A percentile compares a stretch with the other conserved stretches of the same genome.
phyloP scores from a whole-genome alignment of 2,113 vertebrate genomes.

The Ptilonorhynchus violaceus region DNA sequence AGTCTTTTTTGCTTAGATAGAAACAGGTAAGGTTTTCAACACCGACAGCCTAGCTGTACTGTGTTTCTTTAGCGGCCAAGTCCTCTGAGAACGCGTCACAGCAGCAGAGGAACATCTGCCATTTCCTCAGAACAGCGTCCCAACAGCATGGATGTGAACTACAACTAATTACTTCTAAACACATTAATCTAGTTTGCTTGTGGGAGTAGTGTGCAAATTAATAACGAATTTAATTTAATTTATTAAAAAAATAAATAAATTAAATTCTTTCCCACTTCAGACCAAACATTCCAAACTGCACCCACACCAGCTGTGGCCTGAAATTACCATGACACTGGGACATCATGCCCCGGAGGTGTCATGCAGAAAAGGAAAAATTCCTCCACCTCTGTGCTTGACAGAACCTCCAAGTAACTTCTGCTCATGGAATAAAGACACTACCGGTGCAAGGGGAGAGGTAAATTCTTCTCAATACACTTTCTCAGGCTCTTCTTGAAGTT shows the following conservation, averaged over 20 bases:
- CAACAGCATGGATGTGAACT: rapidly evolving
- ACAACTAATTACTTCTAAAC: not conserved
- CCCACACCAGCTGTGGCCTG: not conserved
- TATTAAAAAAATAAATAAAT: not conserved
- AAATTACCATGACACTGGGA: not conserved
- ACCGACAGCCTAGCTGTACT: not conserved
- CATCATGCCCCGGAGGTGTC: rapidly evolving
- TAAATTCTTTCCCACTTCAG: not conserved
- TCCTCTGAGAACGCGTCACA: not conserved
- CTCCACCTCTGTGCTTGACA: not conserved
- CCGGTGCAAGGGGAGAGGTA: not conserved
- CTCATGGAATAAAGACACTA: not conserved
- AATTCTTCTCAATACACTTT: constrained; percentile 7
- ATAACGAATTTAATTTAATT: not conserved
- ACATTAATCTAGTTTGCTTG: not conserved
- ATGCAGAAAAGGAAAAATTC: not conserved
- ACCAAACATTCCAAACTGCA: not conserved
- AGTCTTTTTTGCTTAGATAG: not conserved
- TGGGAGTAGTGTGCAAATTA: not conserved
- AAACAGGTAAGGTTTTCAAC: not conserved
- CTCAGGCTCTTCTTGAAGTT: constrained; percentile 12
- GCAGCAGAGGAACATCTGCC: not conserved
- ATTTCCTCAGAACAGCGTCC: not conserved
- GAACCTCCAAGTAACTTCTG: not conserved
- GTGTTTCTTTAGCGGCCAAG: not conserved